A percentile compares a stretch with the other conserved stretches of the same genome.
phyloP scores from a whole-genome alignment of 2,888 invertebrate species.

The Tigriopus californicus region DNA sequence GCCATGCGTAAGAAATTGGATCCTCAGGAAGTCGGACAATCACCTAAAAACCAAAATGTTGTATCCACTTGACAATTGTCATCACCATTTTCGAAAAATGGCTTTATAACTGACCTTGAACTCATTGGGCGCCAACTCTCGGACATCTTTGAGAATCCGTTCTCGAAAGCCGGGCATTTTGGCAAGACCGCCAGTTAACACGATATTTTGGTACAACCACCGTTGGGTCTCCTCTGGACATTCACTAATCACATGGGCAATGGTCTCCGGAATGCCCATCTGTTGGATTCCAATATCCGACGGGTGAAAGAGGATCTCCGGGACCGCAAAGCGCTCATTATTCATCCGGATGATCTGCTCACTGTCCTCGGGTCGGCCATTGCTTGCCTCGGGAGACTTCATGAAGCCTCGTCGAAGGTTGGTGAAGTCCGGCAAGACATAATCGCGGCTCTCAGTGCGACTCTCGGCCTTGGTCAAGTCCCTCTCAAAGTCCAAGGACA shows the following conservation, averaged over 20 bases:
- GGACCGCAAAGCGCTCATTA: conserved; percentile 84
- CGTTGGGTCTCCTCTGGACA: conserved; percentile 41
- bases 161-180: conserved; percentile 69
- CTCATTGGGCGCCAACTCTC: conserved; percentile 55
- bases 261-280: conserved; percentile 81
- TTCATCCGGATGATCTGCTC: conserved; percentile 39
- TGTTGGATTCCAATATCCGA: conserved; percentile 75
- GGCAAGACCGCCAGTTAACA: conserved; percentile 61
- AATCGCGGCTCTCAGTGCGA: conserved; percentile 51
- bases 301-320: conserved; percentile 83
- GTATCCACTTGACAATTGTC: background rate
- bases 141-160: conserved; percentile 52
- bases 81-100: background rate
- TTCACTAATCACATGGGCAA: conserved; percentile 53
- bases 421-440: conserved; percentile 90
- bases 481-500: conserved; percentile 56
- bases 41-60: conserved; percentile 15
- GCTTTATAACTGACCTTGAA: conserved; percentile 39
- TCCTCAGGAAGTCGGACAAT: conserved; percentile 32
- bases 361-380: conserved; percentile 28
- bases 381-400: conserved; percentile 31
- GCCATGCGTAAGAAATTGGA: conserved; percentile 69
- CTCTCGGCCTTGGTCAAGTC: conserved; percentile 52
- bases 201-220: conserved; percentile 56
- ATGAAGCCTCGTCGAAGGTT: conserved; percentile 60